Percentiles rank a stretch among this genome's conserved stretches.
These are phyloP conservation scores for Oryzias woworae DNA, from an alignment of 2,113 vertebrate genomes.

Conservation along the genomic window DNA sequence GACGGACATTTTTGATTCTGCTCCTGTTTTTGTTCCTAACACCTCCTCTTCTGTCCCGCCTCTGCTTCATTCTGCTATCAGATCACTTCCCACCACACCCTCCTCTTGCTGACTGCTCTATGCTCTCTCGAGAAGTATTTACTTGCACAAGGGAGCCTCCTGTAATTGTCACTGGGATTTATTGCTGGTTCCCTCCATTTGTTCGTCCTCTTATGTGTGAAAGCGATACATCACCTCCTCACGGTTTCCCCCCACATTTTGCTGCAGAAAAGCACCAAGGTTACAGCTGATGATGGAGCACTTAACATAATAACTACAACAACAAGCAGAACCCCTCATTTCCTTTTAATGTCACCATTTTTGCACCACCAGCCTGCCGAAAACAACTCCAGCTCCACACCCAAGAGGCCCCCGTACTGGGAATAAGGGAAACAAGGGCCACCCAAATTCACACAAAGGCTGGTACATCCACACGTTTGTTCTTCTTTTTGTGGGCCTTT, in stretches of 20 bases:
- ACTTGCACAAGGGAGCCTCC: slow-evolving; percentile 20
- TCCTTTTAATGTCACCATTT: slow-evolving; percentile 9
- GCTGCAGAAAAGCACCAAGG: not conserved
- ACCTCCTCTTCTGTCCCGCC: slow-evolving; percentile 9
- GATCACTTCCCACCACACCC: slow-evolving; percentile 32
- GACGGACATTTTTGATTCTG: slow-evolving; percentile 12
- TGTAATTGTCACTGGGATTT: slow-evolving; percentile 18
- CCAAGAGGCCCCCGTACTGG: slow-evolving; percentile 46
- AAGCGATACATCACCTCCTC: slow-evolving; percentile 1
- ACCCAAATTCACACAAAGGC: slow-evolving; percentile 37
- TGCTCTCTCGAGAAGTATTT: slow-evolving; percentile 10
- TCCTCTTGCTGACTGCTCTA: not conserved
- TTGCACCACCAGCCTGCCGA: slow-evolving; percentile 30
- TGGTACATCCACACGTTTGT: slow-evolving; percentile 29
- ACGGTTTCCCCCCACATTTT: not conserved
- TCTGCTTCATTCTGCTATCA: slow-evolving; percentile 38
- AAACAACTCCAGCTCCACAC: slow-evolving; percentile 51
- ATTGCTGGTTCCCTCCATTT: slow-evolving; percentile 13
- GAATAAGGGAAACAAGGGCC: slow-evolving; percentile 38
- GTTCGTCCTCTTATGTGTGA: slow-evolving; percentile 10
- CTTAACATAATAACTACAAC: not conserved
- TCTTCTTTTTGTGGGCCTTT: slow-evolving; percentile 22
- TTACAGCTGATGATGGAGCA: slow-evolving; percentile 1
- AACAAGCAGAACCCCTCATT: slow-evolving; percentile 1
- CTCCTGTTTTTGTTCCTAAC: slow-evolving; percentile 4